phyloP scores from a whole-genome alignment of 2,113 vertebrate species.

The Tragelaphus scriptus region DNA sequence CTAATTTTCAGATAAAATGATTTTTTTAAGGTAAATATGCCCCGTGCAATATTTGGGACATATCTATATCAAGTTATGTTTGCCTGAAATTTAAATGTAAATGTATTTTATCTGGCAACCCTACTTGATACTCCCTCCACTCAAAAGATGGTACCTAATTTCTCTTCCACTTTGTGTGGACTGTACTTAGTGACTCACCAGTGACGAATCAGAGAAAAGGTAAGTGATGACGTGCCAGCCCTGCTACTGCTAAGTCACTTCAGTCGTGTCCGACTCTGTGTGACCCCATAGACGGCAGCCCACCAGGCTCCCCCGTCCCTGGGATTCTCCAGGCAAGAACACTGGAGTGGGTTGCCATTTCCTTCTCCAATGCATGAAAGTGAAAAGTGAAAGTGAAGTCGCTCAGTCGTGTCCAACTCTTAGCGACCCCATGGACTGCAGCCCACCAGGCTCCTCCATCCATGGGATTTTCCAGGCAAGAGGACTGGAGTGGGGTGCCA shows the following conservation, averaged over 20 bases:
- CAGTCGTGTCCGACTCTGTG: too few relatives aligned
- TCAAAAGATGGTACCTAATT: not conserved
- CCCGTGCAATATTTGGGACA: not conserved
- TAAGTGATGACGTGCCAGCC: not conserved
- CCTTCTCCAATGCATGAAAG: too few relatives aligned
- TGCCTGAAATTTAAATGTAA: not conserved
- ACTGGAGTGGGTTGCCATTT: too few relatives aligned
- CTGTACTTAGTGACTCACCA: not conserved
- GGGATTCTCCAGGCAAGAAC: too few relatives aligned
- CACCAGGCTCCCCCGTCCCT: too few relatives aligned
- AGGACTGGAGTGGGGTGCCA: too few relatives aligned
- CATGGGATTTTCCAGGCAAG: too few relatives aligned
- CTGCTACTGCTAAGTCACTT: not conserved
- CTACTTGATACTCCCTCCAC: not conserved
- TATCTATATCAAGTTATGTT: not conserved
- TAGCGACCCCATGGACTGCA: too few relatives aligned
- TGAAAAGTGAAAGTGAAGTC: too few relatives aligned
- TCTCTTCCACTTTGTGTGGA: not conserved
- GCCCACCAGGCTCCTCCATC: too few relatives aligned
- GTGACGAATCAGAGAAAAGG: not conserved
- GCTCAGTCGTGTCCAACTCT: too few relatives aligned
- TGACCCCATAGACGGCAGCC: too few relatives aligned
- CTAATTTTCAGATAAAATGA: not conserved
- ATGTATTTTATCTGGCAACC: not conserved
- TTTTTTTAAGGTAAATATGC: not conserved